phyloP scores from a whole-genome alignment of 2,113 vertebrate genomes.

The Alethe diademata region DNA sequence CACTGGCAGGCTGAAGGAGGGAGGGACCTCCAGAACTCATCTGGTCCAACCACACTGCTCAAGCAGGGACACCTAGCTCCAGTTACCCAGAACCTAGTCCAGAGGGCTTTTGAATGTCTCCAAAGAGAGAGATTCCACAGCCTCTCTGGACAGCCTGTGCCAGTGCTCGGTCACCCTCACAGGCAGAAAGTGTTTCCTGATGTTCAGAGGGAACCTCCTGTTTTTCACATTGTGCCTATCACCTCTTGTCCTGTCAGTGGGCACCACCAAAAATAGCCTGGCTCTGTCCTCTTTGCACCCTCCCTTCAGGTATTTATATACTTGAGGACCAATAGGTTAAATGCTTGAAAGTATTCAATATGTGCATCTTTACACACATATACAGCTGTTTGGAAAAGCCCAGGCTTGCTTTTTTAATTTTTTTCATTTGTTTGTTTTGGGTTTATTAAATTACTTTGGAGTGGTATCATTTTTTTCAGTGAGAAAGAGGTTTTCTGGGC shows the following conservation, averaged over 20 bases:
- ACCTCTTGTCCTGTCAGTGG: neutral
- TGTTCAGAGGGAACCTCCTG: neutral
- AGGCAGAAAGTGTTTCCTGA: neutral
- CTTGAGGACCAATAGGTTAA: neutral
- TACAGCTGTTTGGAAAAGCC: neutral
- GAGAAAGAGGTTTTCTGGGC: neutral
- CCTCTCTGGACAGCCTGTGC: neutral
- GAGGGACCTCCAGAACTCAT: neutral
- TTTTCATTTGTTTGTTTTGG: neutral
- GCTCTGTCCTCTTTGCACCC: neutral
- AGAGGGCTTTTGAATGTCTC: neutral
- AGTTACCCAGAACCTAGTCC: neutral
- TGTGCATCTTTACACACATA: neutral
- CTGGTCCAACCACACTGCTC: neutral
- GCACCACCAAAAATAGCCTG: neutral
- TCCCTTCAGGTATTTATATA: neutral
- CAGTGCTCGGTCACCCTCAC: rapidly evolving
- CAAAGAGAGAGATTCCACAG: neutral
- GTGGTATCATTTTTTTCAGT: neutral
- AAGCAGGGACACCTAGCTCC: neutral
- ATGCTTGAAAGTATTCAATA: neutral
- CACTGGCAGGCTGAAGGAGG: neutral
- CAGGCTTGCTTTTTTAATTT: neutral
- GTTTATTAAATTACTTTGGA: neutral
- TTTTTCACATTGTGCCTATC: neutral